Conservation (phyloP, 64 coral and sea anemone genomes). For the Hydrozoanthus tunicans region DNA sequence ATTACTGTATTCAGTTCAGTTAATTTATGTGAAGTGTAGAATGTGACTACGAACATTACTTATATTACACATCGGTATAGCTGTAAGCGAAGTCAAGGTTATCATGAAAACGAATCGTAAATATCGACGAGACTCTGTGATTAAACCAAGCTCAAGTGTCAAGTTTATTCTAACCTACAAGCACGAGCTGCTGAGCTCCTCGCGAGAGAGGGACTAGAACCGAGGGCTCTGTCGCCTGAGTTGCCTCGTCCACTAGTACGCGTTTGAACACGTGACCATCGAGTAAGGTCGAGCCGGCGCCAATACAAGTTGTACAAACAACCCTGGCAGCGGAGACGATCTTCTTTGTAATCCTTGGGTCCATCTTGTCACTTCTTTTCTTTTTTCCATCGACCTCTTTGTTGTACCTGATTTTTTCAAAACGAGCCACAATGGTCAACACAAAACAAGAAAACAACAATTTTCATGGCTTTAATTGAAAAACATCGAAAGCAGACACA, state of each 20-base stretch:
- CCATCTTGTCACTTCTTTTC: constrained; percentile 28
- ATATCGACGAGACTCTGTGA: too few relatives aligned
- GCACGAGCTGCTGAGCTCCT: constrained; percentile 60
- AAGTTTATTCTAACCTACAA: constrained; percentile 57
- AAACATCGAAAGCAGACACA: too few relatives aligned
- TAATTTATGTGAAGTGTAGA: too few relatives aligned
- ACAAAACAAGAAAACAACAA: neutral
- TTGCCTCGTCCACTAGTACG: constrained; percentile 83
- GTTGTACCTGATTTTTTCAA: constrained; percentile 15
- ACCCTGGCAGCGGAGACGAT: constrained; percentile 63
- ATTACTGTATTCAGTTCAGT: too few relatives aligned
- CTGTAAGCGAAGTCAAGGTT: neutral
- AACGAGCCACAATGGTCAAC: too few relatives aligned
- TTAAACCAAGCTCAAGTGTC: too few relatives aligned
- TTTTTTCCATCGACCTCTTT: constrained; percentile 49
- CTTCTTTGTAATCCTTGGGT: constrained; percentile 48
- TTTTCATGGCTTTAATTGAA: too few relatives aligned
- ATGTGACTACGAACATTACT: too few relatives aligned
- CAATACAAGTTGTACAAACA: constrained; percentile 76
- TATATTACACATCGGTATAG: neutral
- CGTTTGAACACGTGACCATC: constrained; percentile 59
- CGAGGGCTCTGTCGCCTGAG: constrained; percentile 81
- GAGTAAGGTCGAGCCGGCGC: constrained; percentile 72
- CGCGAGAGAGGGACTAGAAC: constrained; percentile 65
- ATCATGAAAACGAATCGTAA: neutral